Percentiles rank a stretch among this genome's conserved stretches.
Conservation (phyloP, 2,113 vertebrate genomes). For the Microcebus murinus region DNA sequence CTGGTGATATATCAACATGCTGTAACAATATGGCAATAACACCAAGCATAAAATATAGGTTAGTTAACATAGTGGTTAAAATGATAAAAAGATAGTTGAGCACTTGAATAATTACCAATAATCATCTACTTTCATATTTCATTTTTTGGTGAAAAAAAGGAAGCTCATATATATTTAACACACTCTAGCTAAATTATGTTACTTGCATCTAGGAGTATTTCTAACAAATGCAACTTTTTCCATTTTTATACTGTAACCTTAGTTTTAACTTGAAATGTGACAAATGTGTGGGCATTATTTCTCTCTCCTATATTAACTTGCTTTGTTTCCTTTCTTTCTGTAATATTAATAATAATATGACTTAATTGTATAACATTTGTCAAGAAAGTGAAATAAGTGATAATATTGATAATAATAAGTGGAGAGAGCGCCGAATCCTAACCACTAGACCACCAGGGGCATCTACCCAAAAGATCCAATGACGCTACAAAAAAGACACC, state of each 20-base stretch:
- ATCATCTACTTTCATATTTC: background rate
- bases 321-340: background rate
- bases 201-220: background rate
- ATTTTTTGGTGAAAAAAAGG: background rate
- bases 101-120: background rate
- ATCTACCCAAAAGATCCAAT: too few relatives aligned
- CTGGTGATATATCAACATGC: background rate
- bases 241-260: background rate
- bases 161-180: background rate
- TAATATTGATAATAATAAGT: background rate
- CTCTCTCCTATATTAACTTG: background rate
- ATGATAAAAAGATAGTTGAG: background rate
- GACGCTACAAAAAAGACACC: too few relatives aligned
- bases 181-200: background rate
- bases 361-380: background rate
- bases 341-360: background rate
- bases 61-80: background rate
- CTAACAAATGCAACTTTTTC: background rate
- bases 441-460: too few relatives aligned
- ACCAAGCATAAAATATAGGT: background rate
- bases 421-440: too few relatives aligned
- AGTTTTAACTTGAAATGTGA: background rate
- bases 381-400: background rate
- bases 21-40: background rate
- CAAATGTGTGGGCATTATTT: background rate